phyloP scores from a whole-genome alignment of 2,888 invertebrate species.

The Nasonia oneida region DNA sequence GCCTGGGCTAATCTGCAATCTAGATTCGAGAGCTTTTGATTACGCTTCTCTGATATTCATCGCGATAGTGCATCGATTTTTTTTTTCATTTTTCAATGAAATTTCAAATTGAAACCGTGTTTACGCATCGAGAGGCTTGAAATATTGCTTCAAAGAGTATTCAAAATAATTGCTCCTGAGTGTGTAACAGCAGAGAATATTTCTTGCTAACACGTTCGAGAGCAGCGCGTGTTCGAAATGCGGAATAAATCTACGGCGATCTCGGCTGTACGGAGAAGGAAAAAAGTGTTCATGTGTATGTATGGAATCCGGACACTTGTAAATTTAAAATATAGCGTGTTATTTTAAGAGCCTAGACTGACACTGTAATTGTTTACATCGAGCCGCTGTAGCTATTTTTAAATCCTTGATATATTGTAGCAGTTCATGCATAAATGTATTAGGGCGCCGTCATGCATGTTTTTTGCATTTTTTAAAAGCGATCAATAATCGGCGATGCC shows the following conservation, averaged over 20 bases:
- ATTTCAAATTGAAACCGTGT: not conserved
- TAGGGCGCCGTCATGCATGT: not conserved
- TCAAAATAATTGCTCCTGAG: not conserved
- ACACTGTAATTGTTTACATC: constrained; percentile 14
- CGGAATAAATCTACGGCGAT: not conserved
- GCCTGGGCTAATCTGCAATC: not conserved
- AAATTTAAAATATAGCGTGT: not conserved
- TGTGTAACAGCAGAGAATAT: not conserved
- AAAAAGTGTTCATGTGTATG: not conserved
- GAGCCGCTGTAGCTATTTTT: constrained; percentile 1
- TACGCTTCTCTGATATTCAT: not conserved
- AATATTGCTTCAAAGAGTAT: not conserved
- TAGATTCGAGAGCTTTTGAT: not conserved
- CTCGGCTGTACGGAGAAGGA: not conserved
- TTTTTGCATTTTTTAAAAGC: constrained; percentile 38
- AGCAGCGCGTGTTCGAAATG: not conserved
- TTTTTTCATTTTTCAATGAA: not conserved
- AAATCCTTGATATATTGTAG: constrained; percentile 20
- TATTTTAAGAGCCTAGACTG: not conserved
- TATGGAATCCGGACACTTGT: not conserved
- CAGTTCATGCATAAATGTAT: constrained; percentile 49
- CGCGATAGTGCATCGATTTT: not conserved
- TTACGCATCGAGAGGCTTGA: not conserved
- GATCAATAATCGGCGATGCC: constrained; percentile 18
- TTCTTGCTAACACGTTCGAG: not conserved